These are phyloP conservation scores for Ctenicera cuprea DNA, from an alignment of 2,888 invertebrate genomes.

Conservation along the genomic window DNA sequence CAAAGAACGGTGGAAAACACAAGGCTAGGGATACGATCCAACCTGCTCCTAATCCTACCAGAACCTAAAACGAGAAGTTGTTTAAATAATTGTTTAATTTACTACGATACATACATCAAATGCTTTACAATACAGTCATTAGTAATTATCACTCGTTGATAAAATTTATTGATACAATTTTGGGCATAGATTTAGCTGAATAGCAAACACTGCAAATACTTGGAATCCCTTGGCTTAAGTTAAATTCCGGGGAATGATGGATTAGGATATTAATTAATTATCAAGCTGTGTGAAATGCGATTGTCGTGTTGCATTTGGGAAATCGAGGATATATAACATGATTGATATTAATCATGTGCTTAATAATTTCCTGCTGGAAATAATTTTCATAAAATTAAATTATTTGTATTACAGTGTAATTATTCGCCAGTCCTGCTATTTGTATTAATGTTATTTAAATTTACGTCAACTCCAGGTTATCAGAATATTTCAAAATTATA, in stretches of 20 bases:
- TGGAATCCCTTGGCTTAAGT: constrained; percentile 8
- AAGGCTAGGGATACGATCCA: constrained; percentile 81
- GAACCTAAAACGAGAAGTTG: constrained; percentile 71
- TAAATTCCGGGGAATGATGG: constrained; percentile 2
- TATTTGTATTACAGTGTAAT: too few species aligned
- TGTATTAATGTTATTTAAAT: too few species aligned
- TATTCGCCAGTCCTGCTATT: too few species aligned
- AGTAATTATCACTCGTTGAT: too few species aligned
- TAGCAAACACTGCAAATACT: not conserved
- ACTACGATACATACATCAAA: too few species aligned
- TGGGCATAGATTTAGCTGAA: too few species aligned
- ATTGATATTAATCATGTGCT: not conserved
- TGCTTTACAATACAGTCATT: too few species aligned
- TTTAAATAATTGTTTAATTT: too few species aligned
- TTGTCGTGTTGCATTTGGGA: constrained; percentile 9
- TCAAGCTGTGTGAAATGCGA: constrained; percentile 5
- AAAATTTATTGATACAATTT: too few species aligned
- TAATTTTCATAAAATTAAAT: too few species aligned
- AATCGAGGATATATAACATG: not conserved
- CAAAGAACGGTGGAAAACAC: constrained; percentile 79
- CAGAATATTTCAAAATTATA: too few species aligned
- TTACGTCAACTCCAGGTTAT: too few species aligned
- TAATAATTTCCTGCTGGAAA: not conserved
- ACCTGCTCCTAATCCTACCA: constrained; percentile 80
- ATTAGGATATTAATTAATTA: constrained; percentile 7